Conservation (phyloP, 2,888 invertebrate species). For the Odontothrips loti region DNA sequence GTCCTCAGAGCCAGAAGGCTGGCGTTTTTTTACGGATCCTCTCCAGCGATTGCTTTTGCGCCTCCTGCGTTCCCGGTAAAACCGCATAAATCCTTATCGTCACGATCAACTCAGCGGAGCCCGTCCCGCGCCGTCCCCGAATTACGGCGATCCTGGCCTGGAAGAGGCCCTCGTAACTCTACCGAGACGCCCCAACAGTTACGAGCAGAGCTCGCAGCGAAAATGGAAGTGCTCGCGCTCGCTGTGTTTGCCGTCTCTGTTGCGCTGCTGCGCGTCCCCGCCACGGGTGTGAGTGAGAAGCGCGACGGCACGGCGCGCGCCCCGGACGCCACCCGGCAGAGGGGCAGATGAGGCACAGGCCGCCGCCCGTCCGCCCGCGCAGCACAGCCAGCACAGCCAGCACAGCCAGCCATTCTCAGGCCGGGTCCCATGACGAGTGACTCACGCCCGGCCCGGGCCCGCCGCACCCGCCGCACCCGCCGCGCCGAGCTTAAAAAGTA, state of each 20-base stretch:
- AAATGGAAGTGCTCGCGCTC: no score
- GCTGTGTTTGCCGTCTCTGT: neutral
- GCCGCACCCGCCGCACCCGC: neutral
- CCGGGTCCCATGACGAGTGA: constrained; percentile 10
- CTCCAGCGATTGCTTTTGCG: neutral
- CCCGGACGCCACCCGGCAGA: neutral
- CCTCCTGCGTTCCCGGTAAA: neutral
- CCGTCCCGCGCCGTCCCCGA: neutral
- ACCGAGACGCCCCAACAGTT: neutral
- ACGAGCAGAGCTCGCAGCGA: no score
- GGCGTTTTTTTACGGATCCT: neutral
- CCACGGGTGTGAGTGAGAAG: no score
- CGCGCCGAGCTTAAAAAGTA: constrained; percentile 4
- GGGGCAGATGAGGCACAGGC: neutral
- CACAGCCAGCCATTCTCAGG: neutral
- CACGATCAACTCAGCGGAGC: neutral
- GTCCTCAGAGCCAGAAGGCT: no score
- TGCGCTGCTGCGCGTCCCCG: neutral
- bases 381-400: no score
- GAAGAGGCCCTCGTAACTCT: neutral
- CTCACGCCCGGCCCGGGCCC: neutral
- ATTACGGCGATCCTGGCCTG: neutral
- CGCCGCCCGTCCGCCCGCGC: neutral
- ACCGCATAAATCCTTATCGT: constrained; percentile 24
- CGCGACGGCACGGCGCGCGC: neutral